A percentile compares a stretch with the other conserved stretches of the same genome.
Evolutionary conservation across 2,113 vertebrate species (phyloP).

Genomic region (Tapirus terrestris): DNA sequence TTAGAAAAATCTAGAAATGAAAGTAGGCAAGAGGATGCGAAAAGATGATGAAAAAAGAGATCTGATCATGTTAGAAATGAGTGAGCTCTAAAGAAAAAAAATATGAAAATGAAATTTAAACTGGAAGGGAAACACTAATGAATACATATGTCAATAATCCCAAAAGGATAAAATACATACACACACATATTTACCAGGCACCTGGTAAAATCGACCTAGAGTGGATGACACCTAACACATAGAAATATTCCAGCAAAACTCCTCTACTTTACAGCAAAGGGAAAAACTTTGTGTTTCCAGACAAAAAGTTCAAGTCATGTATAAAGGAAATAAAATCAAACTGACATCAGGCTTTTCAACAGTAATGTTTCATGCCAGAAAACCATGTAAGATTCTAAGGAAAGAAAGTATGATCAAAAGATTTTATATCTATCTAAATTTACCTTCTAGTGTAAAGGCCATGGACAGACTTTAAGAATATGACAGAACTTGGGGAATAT

Average conservation of each 20-base stretch:
- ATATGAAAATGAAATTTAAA: background rate
- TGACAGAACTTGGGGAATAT: background rate
- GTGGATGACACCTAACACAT: background rate
- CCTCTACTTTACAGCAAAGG: background rate
- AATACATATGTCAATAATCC: background rate
- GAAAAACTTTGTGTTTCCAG: background rate
- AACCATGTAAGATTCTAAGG: background rate
- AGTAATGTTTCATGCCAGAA: background rate
- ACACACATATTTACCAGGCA: background rate
- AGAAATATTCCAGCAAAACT: background rate
- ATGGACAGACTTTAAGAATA: background rate
- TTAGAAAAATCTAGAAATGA: background rate
- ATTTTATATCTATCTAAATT: background rate
- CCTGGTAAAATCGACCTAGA: background rate
- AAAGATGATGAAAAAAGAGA: background rate
- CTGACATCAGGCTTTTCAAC: background rate
- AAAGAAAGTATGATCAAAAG: background rate
- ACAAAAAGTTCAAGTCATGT: background rate
- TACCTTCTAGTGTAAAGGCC: background rate
- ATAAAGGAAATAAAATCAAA: background rate
- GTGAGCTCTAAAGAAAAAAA: background rate
- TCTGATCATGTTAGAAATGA: background rate
- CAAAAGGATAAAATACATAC: background rate
- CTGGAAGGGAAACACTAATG: background rate
- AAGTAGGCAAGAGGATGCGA: background rate